Evolutionary conservation across 2,113 vertebrate genomes (phyloP).

Genomic region (Prietella phreatophila): DNA sequence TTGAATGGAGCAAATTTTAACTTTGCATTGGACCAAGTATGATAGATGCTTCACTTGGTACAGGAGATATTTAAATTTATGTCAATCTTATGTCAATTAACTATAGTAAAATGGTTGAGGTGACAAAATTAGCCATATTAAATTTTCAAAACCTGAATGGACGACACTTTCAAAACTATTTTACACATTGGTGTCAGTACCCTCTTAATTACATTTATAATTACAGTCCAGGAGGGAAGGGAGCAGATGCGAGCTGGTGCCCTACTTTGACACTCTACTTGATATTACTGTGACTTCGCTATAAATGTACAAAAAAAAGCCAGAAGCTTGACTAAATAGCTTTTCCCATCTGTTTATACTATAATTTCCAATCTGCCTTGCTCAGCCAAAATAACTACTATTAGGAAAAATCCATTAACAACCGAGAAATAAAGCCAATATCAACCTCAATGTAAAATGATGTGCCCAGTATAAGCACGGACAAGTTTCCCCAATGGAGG

Average conservation of each 20-base stretch:
- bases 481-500: neutral
- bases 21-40: neutral
- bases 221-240: neutral
- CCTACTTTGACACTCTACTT: slow-evolving; percentile 30
- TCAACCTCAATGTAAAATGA: neutral
- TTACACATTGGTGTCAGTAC: neutral
- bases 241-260: slow-evolving; percentile 39
- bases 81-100: neutral
- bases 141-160: neutral
- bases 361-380: slow-evolving; percentile 1
- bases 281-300: slow-evolving; percentile 33
- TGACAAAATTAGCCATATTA: neutral
- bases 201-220: neutral
- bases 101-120: neutral
- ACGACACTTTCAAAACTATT: neutral
- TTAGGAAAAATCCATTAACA: neutral
- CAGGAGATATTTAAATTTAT: neutral
- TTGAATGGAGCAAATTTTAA: neutral
- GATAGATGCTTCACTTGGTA: neutral
- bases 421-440: neutral
- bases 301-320: slow-evolving; percentile 32
- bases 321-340: slow-evolving; percentile 32
- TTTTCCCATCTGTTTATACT: slow-evolving; percentile 16
- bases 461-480: neutral
- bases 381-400: slow-evolving; percentile 2